These are phyloP conservation scores for Cantharis lateralis DNA, from an alignment of 2,888 invertebrate genomes.

Conservation along the genomic window DNA sequence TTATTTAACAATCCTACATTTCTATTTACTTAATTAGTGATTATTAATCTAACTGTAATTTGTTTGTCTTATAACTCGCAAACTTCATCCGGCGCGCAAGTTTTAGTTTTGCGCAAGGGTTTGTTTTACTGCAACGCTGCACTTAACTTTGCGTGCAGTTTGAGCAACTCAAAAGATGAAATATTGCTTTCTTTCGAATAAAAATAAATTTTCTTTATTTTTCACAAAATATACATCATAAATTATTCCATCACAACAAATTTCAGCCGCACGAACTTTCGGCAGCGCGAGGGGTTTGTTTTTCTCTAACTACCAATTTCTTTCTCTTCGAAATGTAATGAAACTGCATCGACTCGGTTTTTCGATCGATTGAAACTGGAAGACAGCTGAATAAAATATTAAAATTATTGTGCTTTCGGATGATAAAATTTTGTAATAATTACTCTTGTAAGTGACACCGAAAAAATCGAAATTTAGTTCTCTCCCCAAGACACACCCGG, in stretches of 20 bases:
- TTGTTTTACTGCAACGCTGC: background rate
- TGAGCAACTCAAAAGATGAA: background rate
- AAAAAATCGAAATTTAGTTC: background rate
- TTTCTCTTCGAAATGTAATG: background rate
- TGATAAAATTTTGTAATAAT: no score
- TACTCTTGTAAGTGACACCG: background rate
- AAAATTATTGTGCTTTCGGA: background rate
- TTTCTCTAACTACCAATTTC: background rate
- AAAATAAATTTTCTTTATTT: background rate
- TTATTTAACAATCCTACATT: background rate
- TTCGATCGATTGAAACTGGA: background rate
- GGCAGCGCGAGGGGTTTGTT: background rate
- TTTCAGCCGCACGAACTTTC: background rate
- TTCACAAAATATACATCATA: background rate
- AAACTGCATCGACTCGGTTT: background rate
- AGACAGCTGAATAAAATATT: background rate
- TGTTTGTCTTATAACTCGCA: background rate
- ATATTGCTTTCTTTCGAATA: background rate
- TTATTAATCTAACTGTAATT: background rate
- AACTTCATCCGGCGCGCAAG: background rate
- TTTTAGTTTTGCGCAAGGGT: background rate
- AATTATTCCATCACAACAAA: background rate
- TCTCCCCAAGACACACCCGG: background rate
- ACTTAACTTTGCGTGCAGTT: background rate
- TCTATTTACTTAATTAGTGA: background rate